Base-by-base conservation (phyloP, 2,888 invertebrate genomes). In the Pimpla rufipes region DNA sequence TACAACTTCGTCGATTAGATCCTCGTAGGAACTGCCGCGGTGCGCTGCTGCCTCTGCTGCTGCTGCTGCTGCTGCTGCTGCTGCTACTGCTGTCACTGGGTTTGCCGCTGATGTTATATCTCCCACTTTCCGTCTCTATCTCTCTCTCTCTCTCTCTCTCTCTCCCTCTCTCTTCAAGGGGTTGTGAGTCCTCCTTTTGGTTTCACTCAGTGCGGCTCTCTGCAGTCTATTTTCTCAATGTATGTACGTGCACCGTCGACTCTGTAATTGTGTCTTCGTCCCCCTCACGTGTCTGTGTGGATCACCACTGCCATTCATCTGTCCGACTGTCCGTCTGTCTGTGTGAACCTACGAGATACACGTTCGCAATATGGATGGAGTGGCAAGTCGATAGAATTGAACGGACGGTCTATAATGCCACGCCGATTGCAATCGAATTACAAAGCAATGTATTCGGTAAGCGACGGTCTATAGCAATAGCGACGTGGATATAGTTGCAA, bases 1-100 rank as follows among this genome's bases (percentile, higher is more conserved):
- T 90, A 90, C 89, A 90, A 90, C 87, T 90, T 90, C 87, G 87
- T 88, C 88, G 90, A 90, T 89, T 89, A 88, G 89, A 89, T 89
- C 87, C 80, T 88, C 86, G 87, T 87, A 85, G 88, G 87, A 88
- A 81, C 75, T 83, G 71, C 70, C 73, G 29, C 52, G 70, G 70
- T 57, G 76, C 57, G 71, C 42, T 50, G 40, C 52, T 70, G 66
- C 59, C 29, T 7, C 67, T 45, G 42, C 77, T 50, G 74, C 52
- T 50, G 40, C 59, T 42, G 40, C 68, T 45, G 47, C 62, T 64
- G 68, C 55, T n/a, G n/a, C n/a, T n/a, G n/a, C n/a, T n/a, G 42
- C 71, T 16, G 70, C 73, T 55, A 10, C 57, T 45, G 40, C 74
- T 50, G 80, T 59, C 75, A 52, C 70, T 75, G 68, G 52, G n/a